A percentile compares a stretch with the other conserved stretches of the same genome.
These are phyloP conservation scores for Mirza zaza DNA, from an alignment of 2,113 vertebrate genomes.

Conservation along the genomic window DNA sequence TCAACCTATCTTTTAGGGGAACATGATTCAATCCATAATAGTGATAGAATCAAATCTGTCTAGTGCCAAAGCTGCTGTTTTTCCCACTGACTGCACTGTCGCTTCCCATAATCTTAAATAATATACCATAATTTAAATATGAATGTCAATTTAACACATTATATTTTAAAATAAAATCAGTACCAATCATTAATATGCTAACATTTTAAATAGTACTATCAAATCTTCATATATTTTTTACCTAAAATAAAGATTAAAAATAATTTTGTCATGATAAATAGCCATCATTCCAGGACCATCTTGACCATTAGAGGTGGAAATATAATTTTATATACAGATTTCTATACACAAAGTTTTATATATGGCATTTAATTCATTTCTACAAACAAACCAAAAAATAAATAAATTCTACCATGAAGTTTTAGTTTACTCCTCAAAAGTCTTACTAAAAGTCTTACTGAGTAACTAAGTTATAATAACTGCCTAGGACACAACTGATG, in stretches of 20 bases:
- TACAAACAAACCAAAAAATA: not conserved
- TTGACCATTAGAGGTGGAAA: not conserved
- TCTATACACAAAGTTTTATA: not conserved
- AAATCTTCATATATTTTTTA: slow-evolving; percentile 3
- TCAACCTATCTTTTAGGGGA: not conserved
- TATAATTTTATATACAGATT: not conserved
- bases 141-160: not conserved
- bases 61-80: not conserved
- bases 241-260: not conserved
- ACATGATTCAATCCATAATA: not conserved
- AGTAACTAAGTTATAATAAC: slow-evolving; percentile 28
- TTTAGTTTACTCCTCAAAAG: not conserved
- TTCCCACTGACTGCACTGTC: not conserved
- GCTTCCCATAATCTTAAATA: not conserved
- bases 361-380: slow-evolving; percentile 14
- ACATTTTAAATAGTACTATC: not conserved
- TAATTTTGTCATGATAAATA: not conserved
- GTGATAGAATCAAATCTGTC: not conserved
- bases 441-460: not conserved
- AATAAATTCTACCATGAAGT: not conserved
- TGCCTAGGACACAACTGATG: not conserved
- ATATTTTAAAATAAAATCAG: slow-evolving; percentile 21
- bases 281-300: not conserved
- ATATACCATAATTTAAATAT: not conserved
- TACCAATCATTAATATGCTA: not conserved